These are phyloP conservation scores for Bombus superbus DNA, from an alignment of 1,140 invertebrate species.

Conservation along the genomic window DNA sequence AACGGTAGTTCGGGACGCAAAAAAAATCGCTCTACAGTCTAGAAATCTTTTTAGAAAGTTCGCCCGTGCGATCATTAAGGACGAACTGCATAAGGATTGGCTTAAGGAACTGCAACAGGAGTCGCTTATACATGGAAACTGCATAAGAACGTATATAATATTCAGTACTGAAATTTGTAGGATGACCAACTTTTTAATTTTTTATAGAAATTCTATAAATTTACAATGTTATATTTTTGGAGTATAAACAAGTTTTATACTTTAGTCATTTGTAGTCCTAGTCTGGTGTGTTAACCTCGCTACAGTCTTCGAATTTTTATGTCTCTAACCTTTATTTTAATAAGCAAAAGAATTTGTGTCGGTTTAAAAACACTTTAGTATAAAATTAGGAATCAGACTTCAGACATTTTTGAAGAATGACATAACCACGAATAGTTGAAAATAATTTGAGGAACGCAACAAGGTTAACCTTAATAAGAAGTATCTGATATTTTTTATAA, in stretches of 20 bases:
- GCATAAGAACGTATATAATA: background rate
- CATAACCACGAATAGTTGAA: background rate
- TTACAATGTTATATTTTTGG: background rate
- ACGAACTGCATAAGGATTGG: constrained; percentile 19
- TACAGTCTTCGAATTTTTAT: background rate
- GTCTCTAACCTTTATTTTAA: background rate
- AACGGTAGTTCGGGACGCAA: background rate
- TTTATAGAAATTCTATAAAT: background rate
- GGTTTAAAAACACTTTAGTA: background rate
- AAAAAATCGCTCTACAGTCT: constrained; percentile 27
- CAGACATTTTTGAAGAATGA: background rate
- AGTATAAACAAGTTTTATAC: background rate
- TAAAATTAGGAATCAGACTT: background rate
- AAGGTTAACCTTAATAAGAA: constrained; percentile 10
- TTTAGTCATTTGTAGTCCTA: background rate
- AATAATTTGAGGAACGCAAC: background rate
- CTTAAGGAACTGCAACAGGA: constrained; percentile 5
- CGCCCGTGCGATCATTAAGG: constrained; percentile 46
- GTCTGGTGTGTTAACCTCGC: background rate
- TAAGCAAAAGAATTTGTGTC: background rate
- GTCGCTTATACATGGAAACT: background rate
- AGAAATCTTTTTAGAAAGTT: constrained; percentile 65
- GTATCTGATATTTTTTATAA: too few species aligned
- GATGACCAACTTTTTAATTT: background rate
- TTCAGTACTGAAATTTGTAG: background rate